A percentile compares a stretch with the other conserved stretches of the same genome.
Evolutionary conservation across 2,888 invertebrate species (phyloP).

Genomic region (Pemphredon lugubris): DNA sequence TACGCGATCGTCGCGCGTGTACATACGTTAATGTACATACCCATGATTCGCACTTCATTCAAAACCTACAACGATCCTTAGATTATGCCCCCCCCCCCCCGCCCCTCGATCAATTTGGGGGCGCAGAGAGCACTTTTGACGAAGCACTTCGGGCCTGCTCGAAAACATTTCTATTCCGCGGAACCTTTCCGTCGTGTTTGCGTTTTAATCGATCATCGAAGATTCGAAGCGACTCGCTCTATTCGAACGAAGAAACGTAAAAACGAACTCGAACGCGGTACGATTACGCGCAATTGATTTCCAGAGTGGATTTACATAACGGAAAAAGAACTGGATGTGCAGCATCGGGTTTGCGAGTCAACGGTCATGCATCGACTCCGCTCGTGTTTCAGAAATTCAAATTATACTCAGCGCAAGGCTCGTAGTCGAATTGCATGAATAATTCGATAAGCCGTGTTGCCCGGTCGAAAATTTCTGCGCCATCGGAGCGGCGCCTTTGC

Average conservation of each 20-base stretch:
- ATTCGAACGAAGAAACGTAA: background rate
- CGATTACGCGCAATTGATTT: too few species aligned
- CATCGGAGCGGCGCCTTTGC: background rate
- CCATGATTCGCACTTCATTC: conserved; percentile 54
- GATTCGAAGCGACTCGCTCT: background rate
- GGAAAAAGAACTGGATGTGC: background rate
- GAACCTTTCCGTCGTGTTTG: background rate
- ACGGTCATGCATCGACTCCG: conserved; percentile 4
- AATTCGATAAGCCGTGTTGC: conserved; percentile 30
- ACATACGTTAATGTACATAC: conserved; percentile 49
- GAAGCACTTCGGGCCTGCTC: background rate
- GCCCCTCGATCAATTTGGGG: conserved; percentile 43
- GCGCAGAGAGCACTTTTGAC: conserved; percentile 45
- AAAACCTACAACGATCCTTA: conserved; percentile 54
- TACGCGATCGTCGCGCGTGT: conserved; percentile 13
- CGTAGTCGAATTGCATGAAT: conserved; percentile 42
- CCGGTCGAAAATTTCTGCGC: conserved; percentile 23
- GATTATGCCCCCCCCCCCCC: conserved; percentile 36
- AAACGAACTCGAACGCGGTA: too few species aligned
- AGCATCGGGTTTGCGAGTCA: background rate
- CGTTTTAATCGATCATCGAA: background rate
- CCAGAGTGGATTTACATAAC: too few species aligned
- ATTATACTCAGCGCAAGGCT: conserved; percentile 17
- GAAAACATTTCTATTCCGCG: background rate
- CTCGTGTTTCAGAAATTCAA: conserved; percentile 37